Evolutionary conservation across 2,888 invertebrate species (phyloP).

Genomic region (Dexiosoma caninum): DNA sequence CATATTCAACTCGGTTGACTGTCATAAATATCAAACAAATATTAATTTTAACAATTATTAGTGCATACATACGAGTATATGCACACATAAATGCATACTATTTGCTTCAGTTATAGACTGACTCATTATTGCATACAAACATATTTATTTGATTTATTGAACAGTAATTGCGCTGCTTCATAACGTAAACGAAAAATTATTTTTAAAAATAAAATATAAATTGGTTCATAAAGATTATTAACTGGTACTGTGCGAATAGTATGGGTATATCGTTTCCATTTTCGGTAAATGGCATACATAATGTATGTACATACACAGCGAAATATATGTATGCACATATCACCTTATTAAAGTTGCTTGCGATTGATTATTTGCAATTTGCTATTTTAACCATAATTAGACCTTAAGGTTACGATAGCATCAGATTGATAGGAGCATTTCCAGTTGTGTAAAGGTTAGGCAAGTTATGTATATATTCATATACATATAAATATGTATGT

Average conservation of each 20-base stretch:
- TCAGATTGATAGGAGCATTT: background rate
- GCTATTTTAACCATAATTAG: slow-evolving; percentile 49
- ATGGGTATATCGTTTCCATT: slow-evolving; percentile 37
- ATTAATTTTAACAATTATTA: slow-evolving; percentile 19
- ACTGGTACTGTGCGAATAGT: background rate
- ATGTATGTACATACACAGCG: no score
- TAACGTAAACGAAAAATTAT: background rate
- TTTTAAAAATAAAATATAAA: background rate
- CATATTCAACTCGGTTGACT: background rate
- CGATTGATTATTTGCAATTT: slow-evolving; percentile 33
- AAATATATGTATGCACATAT: no score
- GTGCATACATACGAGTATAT: background rate
- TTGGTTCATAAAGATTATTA: slow-evolving; percentile 24
- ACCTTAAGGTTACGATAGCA: slow-evolving; percentile 30
- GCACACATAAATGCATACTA: background rate
- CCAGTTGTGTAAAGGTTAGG: background rate
- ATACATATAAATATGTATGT: no score
- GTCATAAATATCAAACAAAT: slow-evolving; percentile 5
- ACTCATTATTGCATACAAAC: slow-evolving; percentile 17
- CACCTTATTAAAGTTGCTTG: slow-evolving; percentile 16
- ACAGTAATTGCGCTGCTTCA: background rate
- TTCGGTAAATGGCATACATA: slow-evolving; percentile 31
- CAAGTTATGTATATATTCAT: no score
- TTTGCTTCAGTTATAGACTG: background rate
- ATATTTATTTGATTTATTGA: slow-evolving; percentile 16